These are phyloP conservation scores for Nephotettix cincticeps DNA, from an alignment of 1,140 invertebrate species.

Conservation along the genomic window DNA sequence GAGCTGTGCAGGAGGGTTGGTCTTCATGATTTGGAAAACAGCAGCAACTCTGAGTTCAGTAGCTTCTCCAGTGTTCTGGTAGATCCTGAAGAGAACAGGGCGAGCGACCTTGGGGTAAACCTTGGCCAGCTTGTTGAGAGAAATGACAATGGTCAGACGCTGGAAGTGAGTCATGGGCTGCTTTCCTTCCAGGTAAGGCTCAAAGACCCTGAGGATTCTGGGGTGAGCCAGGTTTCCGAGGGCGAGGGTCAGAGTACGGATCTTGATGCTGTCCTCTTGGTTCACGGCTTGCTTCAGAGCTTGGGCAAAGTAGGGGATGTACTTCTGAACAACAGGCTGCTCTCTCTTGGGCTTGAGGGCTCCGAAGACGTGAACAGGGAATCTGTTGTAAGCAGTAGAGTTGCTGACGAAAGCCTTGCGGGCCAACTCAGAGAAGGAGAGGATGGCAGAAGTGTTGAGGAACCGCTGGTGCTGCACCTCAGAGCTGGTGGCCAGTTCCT, in stretches of 20 bases:
- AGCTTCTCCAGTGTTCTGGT: conserved; percentile 60
- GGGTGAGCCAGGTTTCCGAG: conserved; percentile 62
- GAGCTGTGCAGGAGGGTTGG: conserved; percentile 58
- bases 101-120: conserved; percentile 52
- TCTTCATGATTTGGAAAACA: conserved; percentile 56
- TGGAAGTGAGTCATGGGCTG: conserved; percentile 56
- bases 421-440: conserved; percentile 59
- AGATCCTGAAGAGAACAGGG: conserved; percentile 62
- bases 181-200: conserved; percentile 65
- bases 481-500: conserved; percentile 51
- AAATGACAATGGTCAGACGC: conserved; percentile 58
- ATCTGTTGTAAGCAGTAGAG: conserved; percentile 55
- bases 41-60: conserved; percentile 64
- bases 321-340: conserved; percentile 51
- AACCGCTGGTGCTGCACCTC: conserved; percentile 50
- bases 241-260: conserved; percentile 60
- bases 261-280: conserved; percentile 53
- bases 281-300: conserved; percentile 54
- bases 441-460: conserved; percentile 54
- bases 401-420: conserved; percentile 57
- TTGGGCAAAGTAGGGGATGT: conserved; percentile 57
- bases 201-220: conserved; percentile 56
- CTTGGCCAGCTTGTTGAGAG: conserved; percentile 52
- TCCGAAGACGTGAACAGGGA: conserved; percentile 62
- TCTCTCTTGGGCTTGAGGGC: conserved; percentile 51